Conservation (phyloP, 1,140 invertebrate species). For the Drosophila santomea region DNA sequence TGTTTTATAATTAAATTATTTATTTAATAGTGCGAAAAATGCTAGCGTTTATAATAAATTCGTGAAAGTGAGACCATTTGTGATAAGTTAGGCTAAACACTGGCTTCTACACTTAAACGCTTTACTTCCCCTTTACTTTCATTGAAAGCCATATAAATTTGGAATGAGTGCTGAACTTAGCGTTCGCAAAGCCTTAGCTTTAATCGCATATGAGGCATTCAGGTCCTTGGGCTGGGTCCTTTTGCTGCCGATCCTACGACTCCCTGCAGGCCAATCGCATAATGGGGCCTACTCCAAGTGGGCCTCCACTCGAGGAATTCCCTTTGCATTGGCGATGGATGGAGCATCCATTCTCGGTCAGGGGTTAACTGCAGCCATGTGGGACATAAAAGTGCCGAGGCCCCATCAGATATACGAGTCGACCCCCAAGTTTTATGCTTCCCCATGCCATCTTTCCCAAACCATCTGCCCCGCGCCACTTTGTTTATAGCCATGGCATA, state of each 20-base stretch:
- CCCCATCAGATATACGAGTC: conserved; percentile 45
- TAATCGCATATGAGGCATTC: conserved; percentile 1
- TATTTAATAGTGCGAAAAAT: not conserved
- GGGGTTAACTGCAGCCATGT: conserved; percentile 59
- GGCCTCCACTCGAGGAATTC: conserved; percentile 9
- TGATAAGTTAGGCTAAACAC: not conserved
- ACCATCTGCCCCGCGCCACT: conserved; percentile 2
- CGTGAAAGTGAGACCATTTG: too few relatives aligned
- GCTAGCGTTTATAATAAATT: not conserved
- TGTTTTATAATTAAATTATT: conserved; percentile 2
- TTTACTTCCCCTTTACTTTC: too few relatives aligned
- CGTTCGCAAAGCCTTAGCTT: not conserved
- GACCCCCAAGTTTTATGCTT: conserved; percentile 43
- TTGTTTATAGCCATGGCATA: conserved; percentile 28
- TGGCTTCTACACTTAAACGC: too few relatives aligned
- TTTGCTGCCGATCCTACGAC: conserved; percentile 1
- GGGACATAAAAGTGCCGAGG: conserved; percentile 52
- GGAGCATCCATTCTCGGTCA: not conserved
- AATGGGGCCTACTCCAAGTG: conserved; percentile 14
- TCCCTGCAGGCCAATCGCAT: conserved; percentile 29
- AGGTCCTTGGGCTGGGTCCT: conserved; percentile 2
- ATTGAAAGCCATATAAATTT: too few relatives aligned
- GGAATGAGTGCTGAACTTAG: too few relatives aligned
- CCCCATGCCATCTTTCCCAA: not conserved
- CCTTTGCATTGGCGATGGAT: not conserved